A percentile compares a stretch with the other conserved stretches of the same genome.
Evolutionary conservation across 2,797 vertebrate genomes (phyloP).

Genomic region (Alca torda): DNA sequence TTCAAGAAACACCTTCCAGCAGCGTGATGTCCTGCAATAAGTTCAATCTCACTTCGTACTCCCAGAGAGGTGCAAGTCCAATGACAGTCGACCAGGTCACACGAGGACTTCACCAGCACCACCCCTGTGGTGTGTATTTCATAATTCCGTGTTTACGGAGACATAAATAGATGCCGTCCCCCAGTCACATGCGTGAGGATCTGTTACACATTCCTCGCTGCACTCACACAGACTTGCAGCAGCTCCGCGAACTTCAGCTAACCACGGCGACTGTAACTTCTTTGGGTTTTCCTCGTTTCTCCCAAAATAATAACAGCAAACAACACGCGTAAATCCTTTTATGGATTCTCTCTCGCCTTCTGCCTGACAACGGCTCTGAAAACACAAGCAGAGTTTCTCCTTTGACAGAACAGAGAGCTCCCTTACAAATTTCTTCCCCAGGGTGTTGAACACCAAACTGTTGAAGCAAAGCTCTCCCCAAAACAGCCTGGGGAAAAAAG

Average conservation of each 20-base stretch:
- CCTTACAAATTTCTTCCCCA: not conserved
- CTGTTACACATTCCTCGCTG: conserved; percentile 35
- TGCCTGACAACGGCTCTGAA: not conserved
- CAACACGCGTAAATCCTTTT: fast-evolving
- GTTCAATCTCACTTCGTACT: not conserved
- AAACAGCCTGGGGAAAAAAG: not conserved
- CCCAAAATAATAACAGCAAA: not conserved
- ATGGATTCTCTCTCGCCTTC: not conserved
- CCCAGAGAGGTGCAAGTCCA: not conserved
- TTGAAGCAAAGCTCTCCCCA: not conserved
- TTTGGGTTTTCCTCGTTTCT: not conserved
- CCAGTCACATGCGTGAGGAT: conserved; percentile 48
- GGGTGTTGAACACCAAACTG: not conserved
- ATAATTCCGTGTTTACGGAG: conserved; percentile 45
- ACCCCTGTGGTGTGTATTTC: not conserved
- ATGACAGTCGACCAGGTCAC: not conserved
- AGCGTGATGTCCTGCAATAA: not conserved
- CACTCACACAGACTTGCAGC: not conserved
- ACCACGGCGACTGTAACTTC: not conserved
- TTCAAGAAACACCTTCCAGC: not conserved
- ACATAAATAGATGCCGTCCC: conserved; percentile 62
- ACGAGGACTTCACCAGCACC: not conserved
- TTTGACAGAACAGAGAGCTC: not conserved
- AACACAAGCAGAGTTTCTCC: not conserved
- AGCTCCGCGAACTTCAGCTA: not conserved